Evolutionary conservation across 2,797 vertebrate genomes (phyloP).

Genomic region (Clarias platycephalus): DNA sequence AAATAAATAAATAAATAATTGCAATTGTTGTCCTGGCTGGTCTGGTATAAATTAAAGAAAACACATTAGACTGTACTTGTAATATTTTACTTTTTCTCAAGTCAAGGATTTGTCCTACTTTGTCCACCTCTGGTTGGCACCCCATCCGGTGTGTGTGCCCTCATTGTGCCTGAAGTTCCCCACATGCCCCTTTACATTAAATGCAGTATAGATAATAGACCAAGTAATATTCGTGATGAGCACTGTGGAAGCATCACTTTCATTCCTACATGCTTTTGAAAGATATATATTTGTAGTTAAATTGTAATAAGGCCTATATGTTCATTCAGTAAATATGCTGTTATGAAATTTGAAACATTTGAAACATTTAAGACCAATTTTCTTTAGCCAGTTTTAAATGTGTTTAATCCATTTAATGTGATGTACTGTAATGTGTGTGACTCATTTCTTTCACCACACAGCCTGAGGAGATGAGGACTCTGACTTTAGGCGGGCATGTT

Average conservation of each 20-base stretch:
- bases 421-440: background rate
- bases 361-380: background rate
- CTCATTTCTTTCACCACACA: slow-evolving; percentile 55
- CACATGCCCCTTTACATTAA: too few relatives aligned
- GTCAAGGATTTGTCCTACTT: too few relatives aligned
- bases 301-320: background rate
- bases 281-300: background rate
- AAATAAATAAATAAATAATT: too few relatives aligned
- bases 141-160: too few relatives aligned
- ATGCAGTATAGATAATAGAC: background rate
- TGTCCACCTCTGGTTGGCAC: too few relatives aligned
- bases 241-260: background rate
- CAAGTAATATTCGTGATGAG: background rate
- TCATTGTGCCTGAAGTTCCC: too few relatives aligned
- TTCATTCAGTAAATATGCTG: background rate
- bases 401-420: background rate
- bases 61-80: too few relatives aligned
- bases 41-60: too few relatives aligned
- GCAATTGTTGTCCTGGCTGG: too few relatives aligned
- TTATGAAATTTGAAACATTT: background rate
- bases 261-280: background rate
- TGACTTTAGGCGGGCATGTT: slow-evolving; percentile 88
- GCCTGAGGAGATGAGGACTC: slow-evolving; percentile 85
- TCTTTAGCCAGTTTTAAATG: background rate
- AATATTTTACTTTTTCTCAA: too few relatives aligned